phyloP scores from a whole-genome alignment of 92 coral and sea anemone genomes.

The Epizoanthus illoricatus region DNA sequence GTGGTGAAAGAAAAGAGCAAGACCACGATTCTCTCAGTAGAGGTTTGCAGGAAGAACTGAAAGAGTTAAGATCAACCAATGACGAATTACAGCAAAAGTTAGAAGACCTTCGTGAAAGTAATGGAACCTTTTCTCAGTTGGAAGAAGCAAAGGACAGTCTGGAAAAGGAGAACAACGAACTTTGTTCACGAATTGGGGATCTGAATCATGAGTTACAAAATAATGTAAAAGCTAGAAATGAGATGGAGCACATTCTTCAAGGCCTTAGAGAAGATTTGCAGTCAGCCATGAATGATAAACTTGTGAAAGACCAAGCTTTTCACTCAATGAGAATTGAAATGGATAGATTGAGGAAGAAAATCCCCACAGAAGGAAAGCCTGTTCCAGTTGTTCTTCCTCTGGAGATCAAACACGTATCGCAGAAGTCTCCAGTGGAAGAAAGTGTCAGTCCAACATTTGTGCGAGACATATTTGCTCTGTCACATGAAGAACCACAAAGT shows the following conservation, averaged over 20 bases:
- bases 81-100: conserved; percentile 51
- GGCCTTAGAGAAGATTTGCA: conserved; percentile 77
- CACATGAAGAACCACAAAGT: conserved; percentile 66
- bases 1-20: conserved; percentile 2
- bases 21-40: conserved; percentile 18
- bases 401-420: conserved; percentile 56
- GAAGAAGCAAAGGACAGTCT: conserved; percentile 50
- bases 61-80: conserved; percentile 54
- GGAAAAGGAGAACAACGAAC: conserved; percentile 44
- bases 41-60: conserved; percentile 61
- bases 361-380: conserved; percentile 53
- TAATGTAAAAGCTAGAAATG: conserved; percentile 42
- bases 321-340: conserved; percentile 47
- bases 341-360: conserved; percentile 51
- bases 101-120: conserved; percentile 35
- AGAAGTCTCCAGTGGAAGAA: conserved; percentile 58
- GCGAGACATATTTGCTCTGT: conserved; percentile 53
- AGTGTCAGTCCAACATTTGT: conserved; percentile 38
- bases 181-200: conserved; percentile 26
- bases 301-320: conserved; percentile 51
- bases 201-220: conserved; percentile 23
- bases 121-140: conserved; percentile 18
- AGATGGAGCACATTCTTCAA: conserved; percentile 56
- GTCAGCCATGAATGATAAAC: conserved; percentile 61
- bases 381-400: conserved; percentile 59